Percentiles rank a stretch among this genome's conserved stretches.
Conservation (phyloP, 2,888 invertebrate species). For the Aplocera efformata region DNA sequence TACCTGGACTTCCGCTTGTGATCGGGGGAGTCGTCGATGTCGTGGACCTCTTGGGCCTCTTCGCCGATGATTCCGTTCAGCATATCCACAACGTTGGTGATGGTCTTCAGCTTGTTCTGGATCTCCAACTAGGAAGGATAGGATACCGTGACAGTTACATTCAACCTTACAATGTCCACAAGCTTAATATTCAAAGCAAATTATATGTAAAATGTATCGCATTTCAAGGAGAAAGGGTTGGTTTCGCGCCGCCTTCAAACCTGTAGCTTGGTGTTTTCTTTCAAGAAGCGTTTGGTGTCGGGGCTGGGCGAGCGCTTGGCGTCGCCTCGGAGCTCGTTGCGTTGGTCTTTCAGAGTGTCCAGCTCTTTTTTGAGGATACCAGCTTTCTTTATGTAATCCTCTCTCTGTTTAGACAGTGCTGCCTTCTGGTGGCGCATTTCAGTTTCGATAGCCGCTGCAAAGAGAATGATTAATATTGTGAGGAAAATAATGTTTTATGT, state of each 20-base stretch:
- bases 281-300: constrained; percentile 88
- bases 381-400: constrained; percentile 89
- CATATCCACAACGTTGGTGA: constrained; percentile 93
- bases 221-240: constrained; percentile 4
- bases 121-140: constrained; percentile 83
- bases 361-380: constrained; percentile 87
- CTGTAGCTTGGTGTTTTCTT: constrained; percentile 92
- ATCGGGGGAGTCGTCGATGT: constrained; percentile 48
- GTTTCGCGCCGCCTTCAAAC: constrained; percentile 67
- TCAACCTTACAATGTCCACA: constrained; percentile 6
- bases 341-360: constrained; percentile 88
- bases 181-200: constrained; percentile 17
- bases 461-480: too few species aligned
- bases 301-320: constrained; percentile 85
- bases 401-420: constrained; percentile 88
- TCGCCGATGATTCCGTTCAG: constrained; percentile 91
- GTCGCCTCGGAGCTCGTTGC: constrained; percentile 86
- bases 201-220: constrained; percentile 6
- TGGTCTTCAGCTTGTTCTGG: constrained; percentile 89
- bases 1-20: constrained; percentile 72
- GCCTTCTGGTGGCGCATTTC: constrained; percentile 91
- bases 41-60: constrained; percentile 61
- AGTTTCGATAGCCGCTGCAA: constrained; percentile 85
- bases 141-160: constrained; percentile 24
- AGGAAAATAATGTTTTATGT: constrained; percentile 12